phyloP scores from a whole-genome alignment of 1,140 invertebrate species.

The Protaetia brevitarsis region DNA sequence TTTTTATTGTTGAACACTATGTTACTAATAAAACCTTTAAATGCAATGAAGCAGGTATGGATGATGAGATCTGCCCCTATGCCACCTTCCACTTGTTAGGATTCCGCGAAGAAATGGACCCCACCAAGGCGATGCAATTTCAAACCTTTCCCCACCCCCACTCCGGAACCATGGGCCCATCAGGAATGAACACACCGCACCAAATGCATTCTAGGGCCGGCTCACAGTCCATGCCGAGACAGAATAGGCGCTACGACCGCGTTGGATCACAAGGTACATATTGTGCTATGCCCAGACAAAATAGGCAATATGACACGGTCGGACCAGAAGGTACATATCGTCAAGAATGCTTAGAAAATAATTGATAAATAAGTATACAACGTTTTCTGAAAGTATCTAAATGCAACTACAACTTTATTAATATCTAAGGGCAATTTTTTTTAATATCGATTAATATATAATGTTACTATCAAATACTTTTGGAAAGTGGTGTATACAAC shows the following conservation, averaged over 20 bases:
- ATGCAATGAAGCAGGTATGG: conserved; percentile 75
- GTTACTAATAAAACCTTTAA: too few relatives aligned
- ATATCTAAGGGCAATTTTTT: too few relatives aligned
- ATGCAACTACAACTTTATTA: too few relatives aligned
- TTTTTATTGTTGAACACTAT: not conserved
- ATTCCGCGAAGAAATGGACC: conserved; percentile 93
- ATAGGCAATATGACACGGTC: conserved; percentile 10
- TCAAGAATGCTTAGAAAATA: not conserved
- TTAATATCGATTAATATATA: too few relatives aligned
- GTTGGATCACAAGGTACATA: conserved; percentile 46
- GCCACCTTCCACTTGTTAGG: conserved; percentile 90
- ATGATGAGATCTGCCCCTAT: conserved; percentile 92
- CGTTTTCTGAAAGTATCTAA: too few relatives aligned
- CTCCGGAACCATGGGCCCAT: conserved; percentile 74
- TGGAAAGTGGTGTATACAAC: too few relatives aligned
- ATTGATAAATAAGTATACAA: too few relatives aligned
- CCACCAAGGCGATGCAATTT: conserved; percentile 80
- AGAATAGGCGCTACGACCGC: conserved; percentile 45
- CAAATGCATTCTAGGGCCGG: conserved; percentile 77
- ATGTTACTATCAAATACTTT: too few relatives aligned
- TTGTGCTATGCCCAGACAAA: conserved; percentile 10
- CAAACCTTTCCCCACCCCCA: conserved; percentile 86
- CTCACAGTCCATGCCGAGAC: conserved; percentile 77
- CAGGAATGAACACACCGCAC: conserved; percentile 59
- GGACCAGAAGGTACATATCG: conserved; percentile 7